phyloP scores from a whole-genome alignment of 2,113 vertebrate species.

The Calypte anna region DNA sequence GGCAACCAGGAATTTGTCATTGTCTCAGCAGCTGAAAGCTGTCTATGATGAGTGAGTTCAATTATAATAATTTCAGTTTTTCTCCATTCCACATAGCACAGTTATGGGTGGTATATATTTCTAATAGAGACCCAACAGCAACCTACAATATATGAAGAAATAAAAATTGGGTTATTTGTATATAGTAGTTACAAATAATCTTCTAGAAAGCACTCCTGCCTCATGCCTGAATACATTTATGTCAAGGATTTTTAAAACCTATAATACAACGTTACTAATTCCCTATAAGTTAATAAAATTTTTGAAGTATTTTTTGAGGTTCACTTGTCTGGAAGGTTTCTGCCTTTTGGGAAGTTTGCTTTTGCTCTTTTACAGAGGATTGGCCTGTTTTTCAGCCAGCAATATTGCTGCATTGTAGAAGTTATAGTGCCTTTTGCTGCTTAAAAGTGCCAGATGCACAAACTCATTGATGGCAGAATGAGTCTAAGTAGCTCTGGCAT shows the following conservation, averaged over 20 bases:
- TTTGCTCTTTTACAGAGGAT: neutral
- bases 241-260: neutral
- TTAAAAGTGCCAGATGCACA: neutral
- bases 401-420: neutral
- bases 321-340: neutral
- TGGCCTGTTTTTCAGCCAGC: neutral
- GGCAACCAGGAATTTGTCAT: slow-evolving; percentile 80
- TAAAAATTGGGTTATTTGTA: neutral
- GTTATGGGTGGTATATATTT: neutral
- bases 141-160: neutral
- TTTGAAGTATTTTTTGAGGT: neutral
- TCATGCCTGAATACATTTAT: neutral
- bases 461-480: neutral
- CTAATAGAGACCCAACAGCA: neutral
- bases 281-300: neutral
- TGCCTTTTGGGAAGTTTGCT: neutral
- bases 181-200: neutral
- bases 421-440: neutral
- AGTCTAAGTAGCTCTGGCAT: neutral
- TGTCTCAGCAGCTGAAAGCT: slow-evolving; percentile 87
- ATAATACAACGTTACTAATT: neutral
- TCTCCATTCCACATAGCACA: neutral
- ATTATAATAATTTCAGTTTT: neutral
- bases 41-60: slow-evolving; percentile 91
- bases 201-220: neutral